phyloP scores from a whole-genome alignment of 2,113 vertebrate genomes.

The Hippocampus mohnikei region DNA sequence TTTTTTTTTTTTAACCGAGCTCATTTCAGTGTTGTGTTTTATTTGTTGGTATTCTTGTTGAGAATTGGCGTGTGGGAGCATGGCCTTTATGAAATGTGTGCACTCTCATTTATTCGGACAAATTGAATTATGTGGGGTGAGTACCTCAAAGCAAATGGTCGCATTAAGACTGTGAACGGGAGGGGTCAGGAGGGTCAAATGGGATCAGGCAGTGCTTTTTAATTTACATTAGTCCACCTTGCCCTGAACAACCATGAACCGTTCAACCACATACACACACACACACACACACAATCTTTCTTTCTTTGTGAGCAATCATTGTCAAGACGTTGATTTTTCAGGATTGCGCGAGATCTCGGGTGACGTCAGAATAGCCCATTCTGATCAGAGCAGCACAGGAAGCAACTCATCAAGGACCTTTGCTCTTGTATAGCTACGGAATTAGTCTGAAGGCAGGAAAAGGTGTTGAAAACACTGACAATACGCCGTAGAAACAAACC shows the following conservation, averaged over 20 bases:
- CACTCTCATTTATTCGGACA: constrained; percentile 70
- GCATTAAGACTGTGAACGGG: constrained; percentile 66
- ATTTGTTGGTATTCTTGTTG: not conserved
- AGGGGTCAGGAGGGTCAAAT: constrained; percentile 62
- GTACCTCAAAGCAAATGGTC: constrained; percentile 78
- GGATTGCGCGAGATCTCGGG: not conserved
- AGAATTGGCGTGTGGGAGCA: constrained; percentile 9
- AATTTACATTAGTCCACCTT: constrained; percentile 72
- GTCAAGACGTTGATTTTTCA: constrained; percentile 30
- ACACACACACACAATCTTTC: constrained; percentile 13
- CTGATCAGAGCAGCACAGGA: not conserved
- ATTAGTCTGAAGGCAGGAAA: constrained; percentile 4
- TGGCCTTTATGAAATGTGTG: constrained; percentile 61
- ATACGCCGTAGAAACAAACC: constrained; percentile 32
- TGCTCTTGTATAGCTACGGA: not conserved
- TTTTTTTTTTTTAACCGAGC: constrained; percentile 38
- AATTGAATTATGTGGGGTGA: constrained; percentile 87
- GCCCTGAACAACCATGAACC: constrained; percentile 59
- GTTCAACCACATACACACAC: constrained; percentile 44
- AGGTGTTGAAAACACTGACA: constrained; percentile 47
- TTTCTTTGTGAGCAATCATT: not conserved
- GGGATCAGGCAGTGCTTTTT: constrained; percentile 60
- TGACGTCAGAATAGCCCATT: not conserved
- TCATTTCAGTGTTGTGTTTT: constrained; percentile 18
- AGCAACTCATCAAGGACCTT: constrained; percentile 3